Percentiles rank a stretch among this genome's conserved stretches.
phyloP scores from a whole-genome alignment of 2,797 vertebrate species.

The Margarornis squamiger region DNA sequence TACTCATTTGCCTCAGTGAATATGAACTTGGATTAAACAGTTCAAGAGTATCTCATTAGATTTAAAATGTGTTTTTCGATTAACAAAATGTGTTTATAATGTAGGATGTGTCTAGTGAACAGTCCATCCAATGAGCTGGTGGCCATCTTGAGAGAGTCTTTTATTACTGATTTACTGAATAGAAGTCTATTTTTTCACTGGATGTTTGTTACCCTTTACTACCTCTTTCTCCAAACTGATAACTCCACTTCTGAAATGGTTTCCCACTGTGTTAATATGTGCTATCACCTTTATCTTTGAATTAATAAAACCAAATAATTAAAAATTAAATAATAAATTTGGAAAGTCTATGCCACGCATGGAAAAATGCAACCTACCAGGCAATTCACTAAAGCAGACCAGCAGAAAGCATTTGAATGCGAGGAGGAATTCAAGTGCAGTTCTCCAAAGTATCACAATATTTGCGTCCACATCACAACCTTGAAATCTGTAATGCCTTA shows the following conservation, averaged over 20 bases:
- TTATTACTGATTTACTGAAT: background rate
- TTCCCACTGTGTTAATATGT: background rate
- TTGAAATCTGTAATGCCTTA: background rate
- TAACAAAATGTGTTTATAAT: slow-evolving; percentile 47
- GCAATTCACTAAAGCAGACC: background rate
- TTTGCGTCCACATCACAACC: background rate
- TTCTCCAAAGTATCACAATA: background rate
- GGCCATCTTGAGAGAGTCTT: background rate
- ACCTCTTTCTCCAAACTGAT: background rate
- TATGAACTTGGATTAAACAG: slow-evolving; percentile 20
- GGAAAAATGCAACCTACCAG: background rate
- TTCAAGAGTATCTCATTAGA: slow-evolving; percentile 2
- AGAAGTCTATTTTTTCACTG: background rate
- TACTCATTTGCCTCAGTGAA: slow-evolving; percentile 21
- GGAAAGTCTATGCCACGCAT: rapidly evolving
- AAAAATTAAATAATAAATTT: background rate
- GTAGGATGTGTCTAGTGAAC: slow-evolving; percentile 15
- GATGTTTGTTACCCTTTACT: background rate
- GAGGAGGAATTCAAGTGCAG: background rate
- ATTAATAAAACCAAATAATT: background rate
- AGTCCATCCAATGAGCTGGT: background rate
- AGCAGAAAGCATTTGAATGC: background rate
- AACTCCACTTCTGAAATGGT: background rate
- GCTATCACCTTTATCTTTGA: background rate
- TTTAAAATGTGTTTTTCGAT: slow-evolving; percentile 31